Conservation (phyloP, 2,888 invertebrate genomes). For the Ditula angustiorana region DNA sequence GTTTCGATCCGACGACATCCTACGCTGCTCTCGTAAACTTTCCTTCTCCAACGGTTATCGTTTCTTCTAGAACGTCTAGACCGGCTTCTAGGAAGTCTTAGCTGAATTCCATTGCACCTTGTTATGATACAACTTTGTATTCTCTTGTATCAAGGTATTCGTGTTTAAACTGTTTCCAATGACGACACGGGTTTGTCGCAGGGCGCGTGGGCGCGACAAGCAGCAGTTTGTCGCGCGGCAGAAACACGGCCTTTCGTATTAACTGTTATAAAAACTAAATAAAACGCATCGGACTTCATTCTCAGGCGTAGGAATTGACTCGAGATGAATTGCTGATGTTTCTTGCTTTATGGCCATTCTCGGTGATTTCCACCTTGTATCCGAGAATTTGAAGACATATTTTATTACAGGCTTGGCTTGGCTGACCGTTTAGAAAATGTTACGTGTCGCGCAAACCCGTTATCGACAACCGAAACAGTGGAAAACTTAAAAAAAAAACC, state of each 20-base stretch:
- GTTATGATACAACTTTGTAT: not conserved
- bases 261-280: constrained; percentile 39
- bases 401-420: constrained; percentile 7
- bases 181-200: not conserved
- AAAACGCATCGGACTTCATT: constrained; percentile 20
- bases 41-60: no score
- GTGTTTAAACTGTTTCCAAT: constrained; percentile 16
- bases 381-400: constrained; percentile 16
- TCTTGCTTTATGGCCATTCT: constrained; percentile 24
- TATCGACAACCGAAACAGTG: not conserved
- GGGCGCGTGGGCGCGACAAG: constrained; percentile 44
- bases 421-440: constrained; percentile 1
- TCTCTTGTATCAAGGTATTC: constrained; percentile 1
- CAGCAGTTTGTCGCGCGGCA: constrained; percentile 43
- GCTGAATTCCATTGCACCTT: no score
- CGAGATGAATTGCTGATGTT: constrained; percentile 38
- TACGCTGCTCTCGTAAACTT: no score
- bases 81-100: no score
- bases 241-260: constrained; percentile 34
- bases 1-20: no score
- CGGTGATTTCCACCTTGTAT: constrained; percentile 15
- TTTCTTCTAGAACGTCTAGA: no score
- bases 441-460: not conserved
- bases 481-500: constrained; percentile 24
- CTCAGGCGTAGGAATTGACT: constrained; percentile 14